Evolutionary conservation across 2,113 vertebrate genomes (phyloP).

Genomic region (Hyperoodon ampullatus): DNA sequence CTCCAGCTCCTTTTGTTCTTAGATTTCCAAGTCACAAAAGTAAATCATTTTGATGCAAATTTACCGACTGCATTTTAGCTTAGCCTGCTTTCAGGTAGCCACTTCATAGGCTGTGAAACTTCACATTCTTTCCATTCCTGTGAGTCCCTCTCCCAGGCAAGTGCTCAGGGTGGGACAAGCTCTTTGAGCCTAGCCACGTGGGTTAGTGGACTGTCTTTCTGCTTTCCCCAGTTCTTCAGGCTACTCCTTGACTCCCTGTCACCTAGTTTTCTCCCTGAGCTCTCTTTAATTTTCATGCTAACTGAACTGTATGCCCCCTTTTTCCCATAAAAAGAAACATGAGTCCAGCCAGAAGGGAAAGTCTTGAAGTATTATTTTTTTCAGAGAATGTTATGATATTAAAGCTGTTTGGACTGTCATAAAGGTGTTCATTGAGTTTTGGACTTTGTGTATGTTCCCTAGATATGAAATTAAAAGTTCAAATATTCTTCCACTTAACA

Average conservation of each 20-base stretch:
- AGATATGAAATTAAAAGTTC: background rate
- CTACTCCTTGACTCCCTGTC: too few species aligned
- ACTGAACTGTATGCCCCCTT: background rate
- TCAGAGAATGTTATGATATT: background rate
- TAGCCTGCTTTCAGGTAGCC: background rate
- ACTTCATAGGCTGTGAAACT: too few species aligned
- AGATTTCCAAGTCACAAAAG: background rate
- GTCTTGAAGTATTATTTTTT: background rate
- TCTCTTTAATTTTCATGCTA: background rate
- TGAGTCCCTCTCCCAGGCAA: background rate
- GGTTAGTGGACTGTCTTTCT: too few species aligned
- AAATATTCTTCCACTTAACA: background rate
- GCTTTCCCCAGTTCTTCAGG: background rate
- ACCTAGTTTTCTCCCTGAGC: background rate
- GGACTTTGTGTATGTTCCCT: background rate
- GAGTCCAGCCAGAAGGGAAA: background rate
- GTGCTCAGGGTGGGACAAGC: background rate
- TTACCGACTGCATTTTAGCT: background rate
- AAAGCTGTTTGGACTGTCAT: background rate
- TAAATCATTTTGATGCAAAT: background rate
- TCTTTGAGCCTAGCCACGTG: background rate
- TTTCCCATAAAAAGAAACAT: background rate
- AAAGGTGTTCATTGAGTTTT: background rate
- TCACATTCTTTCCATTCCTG: rapidly evolving
- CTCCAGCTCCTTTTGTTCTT: background rate